Percentiles rank a stretch among this genome's conserved stretches.
phyloP scores from a whole-genome alignment of 2,113 vertebrate genomes.

The Dipodomys merriami region DNA sequence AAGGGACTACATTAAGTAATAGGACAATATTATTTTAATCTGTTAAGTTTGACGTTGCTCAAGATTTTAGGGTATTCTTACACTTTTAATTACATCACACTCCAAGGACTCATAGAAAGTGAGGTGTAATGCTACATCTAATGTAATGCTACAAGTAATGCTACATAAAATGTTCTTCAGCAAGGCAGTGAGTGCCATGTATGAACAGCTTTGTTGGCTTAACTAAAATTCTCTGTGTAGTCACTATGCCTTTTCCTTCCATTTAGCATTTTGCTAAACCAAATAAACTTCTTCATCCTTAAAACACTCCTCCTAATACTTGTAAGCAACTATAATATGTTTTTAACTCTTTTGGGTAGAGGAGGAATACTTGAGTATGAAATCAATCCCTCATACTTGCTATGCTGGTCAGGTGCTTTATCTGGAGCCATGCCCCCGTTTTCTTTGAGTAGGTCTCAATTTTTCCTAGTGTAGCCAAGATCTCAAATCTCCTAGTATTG shows the following conservation, averaged over 20 bases:
- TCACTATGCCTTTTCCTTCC: neutral
- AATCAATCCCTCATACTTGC: too few species aligned
- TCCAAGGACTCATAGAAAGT: neutral
- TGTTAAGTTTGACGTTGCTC: slow-evolving; percentile 56
- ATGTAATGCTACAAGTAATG: too few species aligned
- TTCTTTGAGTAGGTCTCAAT: too few species aligned
- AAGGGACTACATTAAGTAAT: neutral
- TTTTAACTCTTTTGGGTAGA: neutral
- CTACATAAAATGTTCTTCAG: neutral
- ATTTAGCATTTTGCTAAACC: neutral
- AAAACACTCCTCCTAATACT: neutral
- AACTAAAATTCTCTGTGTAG: neutral
- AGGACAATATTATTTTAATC: slow-evolving; percentile 20
- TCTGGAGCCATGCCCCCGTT: too few species aligned
- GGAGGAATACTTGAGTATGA: too few species aligned
- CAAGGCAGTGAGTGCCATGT: neutral
- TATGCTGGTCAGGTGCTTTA: too few species aligned
- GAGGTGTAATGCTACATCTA: neutral
- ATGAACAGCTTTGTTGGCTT: neutral
- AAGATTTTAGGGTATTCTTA: slow-evolving; percentile 35
- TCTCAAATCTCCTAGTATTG: too few species aligned
- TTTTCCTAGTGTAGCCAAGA: too few species aligned
- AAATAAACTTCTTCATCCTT: neutral
- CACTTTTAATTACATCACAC: neutral
- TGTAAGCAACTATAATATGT: neutral